Evolutionary conservation across 2,888 invertebrate genomes (phyloP), one percentile per base, ranked within the genome.

Genomic region (Epiblema foenella): DNA sequence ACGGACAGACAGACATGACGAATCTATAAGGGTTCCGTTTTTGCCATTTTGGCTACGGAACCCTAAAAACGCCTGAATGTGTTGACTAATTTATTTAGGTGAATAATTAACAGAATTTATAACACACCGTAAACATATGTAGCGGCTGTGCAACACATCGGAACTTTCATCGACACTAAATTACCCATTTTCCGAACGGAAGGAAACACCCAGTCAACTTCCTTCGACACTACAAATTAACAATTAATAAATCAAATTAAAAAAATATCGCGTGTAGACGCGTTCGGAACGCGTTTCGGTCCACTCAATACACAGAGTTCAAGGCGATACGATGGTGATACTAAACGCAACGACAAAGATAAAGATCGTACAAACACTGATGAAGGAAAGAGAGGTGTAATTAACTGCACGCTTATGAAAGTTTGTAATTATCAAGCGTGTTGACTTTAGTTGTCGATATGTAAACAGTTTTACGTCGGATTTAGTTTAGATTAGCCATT

Each of bases 401-500:
- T 46, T 64, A 69, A 73, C 75, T 72, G 65, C 72, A 75, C 73
- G 74, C 74, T 75, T 76, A 78, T 75, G 78, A 77, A 77, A 78
- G 77, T 77, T 73, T 74, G 73, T 76, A 77, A 78, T 76, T 77
- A 74, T 66, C 63, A 58, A 49, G 37, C 64, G 74, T 72, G 74
- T 76, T 75, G 75, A 75, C 74, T 75, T 65, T 72, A 69, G 72
- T 51, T 69, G 73, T 73, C 74, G 75, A 77, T 75, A 73, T 75
- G 74, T 75, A 73, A 75, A 74, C 68, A 69, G 75, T 75, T 69
- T 70, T n/a, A 69, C 69, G 71, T 12, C 33, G n/a, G 42, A 69
- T 67, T 71, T 71, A 24, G 62, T 71, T 66, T 60, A 66, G 49
- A 62, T 65, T 65, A 70, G 18, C 37, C 54, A 46, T 49, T 66